Evolutionary conservation across 2,113 vertebrate genomes (phyloP), one percentile per base, ranked within the genome.

Genomic region (Arothron firmamentum): DNA sequence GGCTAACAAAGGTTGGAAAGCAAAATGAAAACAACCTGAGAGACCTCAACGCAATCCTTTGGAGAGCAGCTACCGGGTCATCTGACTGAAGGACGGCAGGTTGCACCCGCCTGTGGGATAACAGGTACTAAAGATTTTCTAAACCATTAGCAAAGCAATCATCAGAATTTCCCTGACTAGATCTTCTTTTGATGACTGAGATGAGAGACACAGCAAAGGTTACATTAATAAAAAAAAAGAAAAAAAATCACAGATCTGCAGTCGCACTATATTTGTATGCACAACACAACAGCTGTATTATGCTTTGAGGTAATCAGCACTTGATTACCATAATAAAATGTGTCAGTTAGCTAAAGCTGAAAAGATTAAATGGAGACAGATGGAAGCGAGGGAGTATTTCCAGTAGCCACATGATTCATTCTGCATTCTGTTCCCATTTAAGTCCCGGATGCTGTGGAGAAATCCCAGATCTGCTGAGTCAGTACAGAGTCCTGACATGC

Each of bases 401-500:
- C 13, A 18, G 15, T 58, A 43, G 10, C 17, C 28, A 31, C 70
- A 56, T n/a, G 52, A 74, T 48, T 52, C 64, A 60, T 52, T 75
- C 61, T 49, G 25, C 68, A 61, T 62, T 64, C 67, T 59, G 58
- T 45, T 52, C 75, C 49, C 46, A 56, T 56, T 23, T 50, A 59
- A 46, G 20, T 59, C 51, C 47, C 72, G 52, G 70, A 42, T 34
- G 31, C 70, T 56, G 43, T 42, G 56, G 78, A 84, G 81, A 75
- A 81, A 48, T 48, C 62, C 50, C 10, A 38, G 34, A 84, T 77
- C 23, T 64, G 79, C 83, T 61, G 82, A 87, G 72, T 86, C 87
- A 80, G 63, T 52, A 54, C 59, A 64, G 48, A 66, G 52, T 46
- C 70, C 19, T 79, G 70, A 58, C 55, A 56, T 72, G 48, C 61